A percentile compares a stretch with the other conserved stretches of the same genome.
Evolutionary conservation across 2,797 vertebrate species (phyloP).

Genomic region (Enteromius paludinosus): DNA sequence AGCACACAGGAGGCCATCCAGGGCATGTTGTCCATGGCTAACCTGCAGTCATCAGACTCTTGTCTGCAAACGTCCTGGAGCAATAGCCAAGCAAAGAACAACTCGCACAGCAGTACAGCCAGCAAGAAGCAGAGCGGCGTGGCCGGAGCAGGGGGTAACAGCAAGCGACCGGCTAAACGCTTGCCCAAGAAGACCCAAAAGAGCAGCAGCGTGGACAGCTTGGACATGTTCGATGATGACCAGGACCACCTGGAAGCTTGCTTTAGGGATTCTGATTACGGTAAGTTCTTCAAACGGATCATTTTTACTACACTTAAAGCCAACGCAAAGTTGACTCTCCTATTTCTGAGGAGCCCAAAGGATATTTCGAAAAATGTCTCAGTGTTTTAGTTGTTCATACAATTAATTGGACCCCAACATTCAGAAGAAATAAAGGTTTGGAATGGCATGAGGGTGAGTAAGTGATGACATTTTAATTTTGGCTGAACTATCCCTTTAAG

Average conservation of each 20-base stretch:
- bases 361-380: neutral
- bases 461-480: slow-evolving; percentile 14
- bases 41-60: slow-evolving; percentile 94
- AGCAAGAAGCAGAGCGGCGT: slow-evolving; percentile 80
- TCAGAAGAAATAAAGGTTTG: neutral
- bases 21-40: slow-evolving; percentile 99
- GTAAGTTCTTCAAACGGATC: slow-evolving; percentile 70
- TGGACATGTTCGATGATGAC: slow-evolving; percentile 92
- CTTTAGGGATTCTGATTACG: slow-evolving; percentile 97
- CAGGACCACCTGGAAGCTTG: slow-evolving; percentile 97
- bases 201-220: slow-evolving; percentile 86
- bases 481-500: slow-evolving; percentile 18
- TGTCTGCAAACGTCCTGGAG: slow-evolving; percentile 90
- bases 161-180: slow-evolving; percentile 85
- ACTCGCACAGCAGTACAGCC: slow-evolving; percentile 80
- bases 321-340: too few species aligned
- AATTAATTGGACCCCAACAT: neutral
- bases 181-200: slow-evolving; percentile 88
- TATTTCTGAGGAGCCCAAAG: neutral
- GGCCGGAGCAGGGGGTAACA: slow-evolving; percentile 63
- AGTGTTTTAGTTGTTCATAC: neutral
- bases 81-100: slow-evolving; percentile 87
- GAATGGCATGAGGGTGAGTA: slow-evolving; percentile 6
- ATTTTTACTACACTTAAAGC: neutral
- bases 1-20: slow-evolving; percentile 99